Evolutionary conservation across 2,797 vertebrate species (phyloP).

Genomic region (Cryptoprocta ferox): DNA sequence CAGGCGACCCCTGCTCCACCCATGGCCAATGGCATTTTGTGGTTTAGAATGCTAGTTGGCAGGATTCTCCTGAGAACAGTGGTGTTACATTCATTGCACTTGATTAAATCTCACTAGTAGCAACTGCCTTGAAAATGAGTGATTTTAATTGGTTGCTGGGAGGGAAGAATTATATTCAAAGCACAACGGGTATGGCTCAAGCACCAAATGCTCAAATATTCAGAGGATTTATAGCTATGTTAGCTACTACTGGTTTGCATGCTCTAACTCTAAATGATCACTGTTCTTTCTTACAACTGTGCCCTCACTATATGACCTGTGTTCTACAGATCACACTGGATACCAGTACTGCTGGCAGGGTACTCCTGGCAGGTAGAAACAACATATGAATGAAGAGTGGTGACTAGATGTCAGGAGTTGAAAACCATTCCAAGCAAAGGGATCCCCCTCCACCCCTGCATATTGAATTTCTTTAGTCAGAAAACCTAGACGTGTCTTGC

Average conservation of each 20-base stretch:
- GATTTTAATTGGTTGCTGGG: neutral
- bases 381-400: neutral
- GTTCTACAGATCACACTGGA: neutral
- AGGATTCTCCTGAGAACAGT: conserved; percentile 31
- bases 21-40: neutral
- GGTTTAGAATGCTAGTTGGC: neutral
- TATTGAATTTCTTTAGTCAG: conserved; percentile 14
- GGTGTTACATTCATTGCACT: neutral
- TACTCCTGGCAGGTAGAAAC: neutral
- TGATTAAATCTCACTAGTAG: neutral
- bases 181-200: neutral
- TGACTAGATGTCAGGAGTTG: neutral
- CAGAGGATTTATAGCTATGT: neutral
- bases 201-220: neutral
- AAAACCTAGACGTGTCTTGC: neutral
- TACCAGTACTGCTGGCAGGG: neutral
- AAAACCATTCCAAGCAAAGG: conserved; percentile 23
- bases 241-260: conserved; percentile 30
- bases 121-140: conserved; percentile 46
- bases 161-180: conserved; percentile 33
- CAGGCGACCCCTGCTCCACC: neutral
- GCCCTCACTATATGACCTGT: neutral
- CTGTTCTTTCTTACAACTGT: neutral
- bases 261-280: neutral
- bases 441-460: neutral